These are phyloP conservation scores for Cheilosia grossa DNA, from an alignment of 2,888 invertebrate species.

Conservation along the genomic window DNA sequence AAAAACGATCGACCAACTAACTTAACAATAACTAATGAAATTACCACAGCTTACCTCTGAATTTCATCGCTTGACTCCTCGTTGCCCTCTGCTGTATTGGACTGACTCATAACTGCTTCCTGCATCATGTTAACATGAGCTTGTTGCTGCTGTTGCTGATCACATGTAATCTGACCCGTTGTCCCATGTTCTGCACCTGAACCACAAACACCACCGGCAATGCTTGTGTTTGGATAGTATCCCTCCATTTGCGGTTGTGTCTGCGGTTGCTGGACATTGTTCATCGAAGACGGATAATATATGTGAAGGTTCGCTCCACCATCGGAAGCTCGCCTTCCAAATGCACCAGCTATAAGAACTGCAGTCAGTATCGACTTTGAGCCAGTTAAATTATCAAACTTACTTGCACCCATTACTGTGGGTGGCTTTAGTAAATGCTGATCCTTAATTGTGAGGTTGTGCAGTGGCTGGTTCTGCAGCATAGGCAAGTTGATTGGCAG, in stretches of 20 bases:
- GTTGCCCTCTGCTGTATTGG: constrained; percentile 69
- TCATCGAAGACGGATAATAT: constrained; percentile 85
- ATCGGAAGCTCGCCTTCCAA: constrained; percentile 96
- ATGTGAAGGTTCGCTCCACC: constrained; percentile 96
- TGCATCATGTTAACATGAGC: constrained; percentile 52
- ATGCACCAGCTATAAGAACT: constrained; percentile 86
- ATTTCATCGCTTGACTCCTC: constrained; percentile 83
- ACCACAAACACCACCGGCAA: constrained; percentile 67
- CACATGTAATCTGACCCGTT: constrained; percentile 41
- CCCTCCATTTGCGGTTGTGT: constrained; percentile 77
- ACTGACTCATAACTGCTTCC: constrained; percentile 58
- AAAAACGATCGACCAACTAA: no score
- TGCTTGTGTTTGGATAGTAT: constrained; percentile 76
- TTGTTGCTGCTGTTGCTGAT: constrained; percentile 76
- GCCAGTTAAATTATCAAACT: constrained; percentile 77
- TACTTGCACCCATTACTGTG: constrained; percentile 92
- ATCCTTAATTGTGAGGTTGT: constrained; percentile 95
- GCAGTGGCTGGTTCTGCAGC: constrained; percentile 91
- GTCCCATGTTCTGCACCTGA: constrained; percentile 74
- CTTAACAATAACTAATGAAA: no score
- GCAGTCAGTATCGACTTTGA: not conserved
- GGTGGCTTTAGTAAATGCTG: constrained; percentile 97
- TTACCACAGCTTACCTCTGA: constrained; percentile 78
- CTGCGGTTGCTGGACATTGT: constrained; percentile 81
- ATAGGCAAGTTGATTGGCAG: constrained; percentile 93